phyloP scores from a whole-genome alignment of 2,888 invertebrate genomes.

The Branchipolynoe longqiensis region DNA sequence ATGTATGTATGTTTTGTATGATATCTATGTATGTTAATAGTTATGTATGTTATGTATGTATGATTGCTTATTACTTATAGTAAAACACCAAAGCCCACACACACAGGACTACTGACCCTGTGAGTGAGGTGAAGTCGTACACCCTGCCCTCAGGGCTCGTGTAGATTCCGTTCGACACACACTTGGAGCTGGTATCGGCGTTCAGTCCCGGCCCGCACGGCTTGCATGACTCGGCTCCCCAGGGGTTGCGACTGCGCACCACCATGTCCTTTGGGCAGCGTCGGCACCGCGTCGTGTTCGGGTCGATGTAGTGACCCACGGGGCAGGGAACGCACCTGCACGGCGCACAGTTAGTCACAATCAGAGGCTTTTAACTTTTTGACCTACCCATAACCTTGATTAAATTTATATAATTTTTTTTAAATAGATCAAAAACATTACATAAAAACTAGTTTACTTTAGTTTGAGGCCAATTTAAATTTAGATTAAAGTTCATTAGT shows the following conservation, averaged over 20 bases:
- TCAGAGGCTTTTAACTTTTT: too few relatives aligned
- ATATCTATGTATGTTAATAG: too few relatives aligned
- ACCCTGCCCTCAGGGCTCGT: conserved; percentile 70
- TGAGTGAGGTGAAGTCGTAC: conserved; percentile 79
- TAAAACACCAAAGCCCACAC: too few relatives aligned
- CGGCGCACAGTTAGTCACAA: not conserved
- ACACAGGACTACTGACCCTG: conserved; percentile 75
- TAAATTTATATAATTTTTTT: conserved; percentile 32
- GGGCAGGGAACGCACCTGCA: conserved; percentile 84
- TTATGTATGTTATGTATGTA: too few relatives aligned
- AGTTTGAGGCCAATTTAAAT: too few relatives aligned
- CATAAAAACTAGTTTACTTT: not conserved
- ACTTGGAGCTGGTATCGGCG: conserved; percentile 80
- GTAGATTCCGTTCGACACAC: conserved; percentile 82
- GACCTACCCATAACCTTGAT: not conserved
- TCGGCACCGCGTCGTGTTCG: conserved; percentile 81
- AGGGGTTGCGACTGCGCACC: conserved; percentile 69
- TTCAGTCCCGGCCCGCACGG: conserved; percentile 83
- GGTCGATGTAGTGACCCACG: conserved; percentile 83
- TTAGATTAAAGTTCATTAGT: too few relatives aligned
- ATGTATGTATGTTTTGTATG: too few relatives aligned
- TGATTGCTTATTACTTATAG: too few relatives aligned
- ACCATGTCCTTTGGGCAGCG: conserved; percentile 82
- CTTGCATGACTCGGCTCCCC: conserved; percentile 81
- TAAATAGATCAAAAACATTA: not conserved